These are phyloP conservation scores for Natrix natrix DNA, from an alignment of 2,797 vertebrate genomes.

Conservation along the genomic window DNA sequence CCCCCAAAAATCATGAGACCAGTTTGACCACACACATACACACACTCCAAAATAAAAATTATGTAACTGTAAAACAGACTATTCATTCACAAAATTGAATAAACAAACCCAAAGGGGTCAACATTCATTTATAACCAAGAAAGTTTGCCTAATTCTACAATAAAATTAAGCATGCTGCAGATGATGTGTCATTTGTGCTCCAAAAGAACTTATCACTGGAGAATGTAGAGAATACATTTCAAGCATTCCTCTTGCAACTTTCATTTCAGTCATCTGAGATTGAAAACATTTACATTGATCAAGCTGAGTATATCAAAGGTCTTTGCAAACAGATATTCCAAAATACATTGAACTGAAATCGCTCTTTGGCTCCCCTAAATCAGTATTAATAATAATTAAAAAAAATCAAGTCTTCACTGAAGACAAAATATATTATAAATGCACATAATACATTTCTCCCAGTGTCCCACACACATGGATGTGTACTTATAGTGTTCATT, in stretches of 20 bases:
- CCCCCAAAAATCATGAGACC: constrained; percentile 55
- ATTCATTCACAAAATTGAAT: constrained; percentile 60
- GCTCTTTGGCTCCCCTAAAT: constrained; percentile 80
- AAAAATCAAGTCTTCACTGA: constrained; percentile 88
- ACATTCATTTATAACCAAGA: constrained; percentile 71
- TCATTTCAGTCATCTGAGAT: constrained; percentile 64
- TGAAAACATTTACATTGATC: constrained; percentile 76
- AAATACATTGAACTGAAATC: constrained; percentile 69
- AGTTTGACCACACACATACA: constrained; percentile 31
- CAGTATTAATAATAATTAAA: constrained; percentile 59
- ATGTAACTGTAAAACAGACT: constrained; percentile 42
- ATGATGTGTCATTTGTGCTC: constrained; percentile 76
- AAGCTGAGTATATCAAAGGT: constrained; percentile 61
- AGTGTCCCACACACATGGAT: constrained; percentile 55
- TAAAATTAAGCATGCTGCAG: constrained; percentile 75
- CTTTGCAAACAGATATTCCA: constrained; percentile 69
- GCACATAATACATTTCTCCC: constrained; percentile 52
- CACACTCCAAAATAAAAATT: constrained; percentile 19
- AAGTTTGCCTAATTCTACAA: constrained; percentile 69
- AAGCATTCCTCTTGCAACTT: constrained; percentile 62
- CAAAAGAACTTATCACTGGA: constrained; percentile 51
- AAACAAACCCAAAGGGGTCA: constrained; percentile 59
- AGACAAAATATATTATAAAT: constrained; percentile 77
- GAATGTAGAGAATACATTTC: constrained; percentile 65
- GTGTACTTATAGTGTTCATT: constrained; percentile 67